Conservation (phyloP, 2,113 vertebrate species). For the Nesogale talazaci region DNA sequence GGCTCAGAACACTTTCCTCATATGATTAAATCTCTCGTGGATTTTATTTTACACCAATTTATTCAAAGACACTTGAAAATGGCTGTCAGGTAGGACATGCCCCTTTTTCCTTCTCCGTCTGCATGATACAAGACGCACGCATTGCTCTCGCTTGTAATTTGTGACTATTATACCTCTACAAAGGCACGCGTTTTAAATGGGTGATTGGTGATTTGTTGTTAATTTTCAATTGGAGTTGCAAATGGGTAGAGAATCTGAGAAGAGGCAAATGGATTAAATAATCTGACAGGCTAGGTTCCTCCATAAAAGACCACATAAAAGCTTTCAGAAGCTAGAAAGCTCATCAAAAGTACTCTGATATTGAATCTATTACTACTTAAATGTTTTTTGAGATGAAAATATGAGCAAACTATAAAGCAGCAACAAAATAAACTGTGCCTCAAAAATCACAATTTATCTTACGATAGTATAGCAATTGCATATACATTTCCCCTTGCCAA, state of each 20-base stretch:
- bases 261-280: neutral
- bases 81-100: slow-evolving; percentile 49
- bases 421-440: neutral
- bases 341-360: neutral
- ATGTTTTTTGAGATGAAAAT: neutral
- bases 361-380: neutral
- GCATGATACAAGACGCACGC: neutral
- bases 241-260: neutral
- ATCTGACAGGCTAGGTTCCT: neutral
- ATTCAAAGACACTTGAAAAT: slow-evolving; percentile 69
- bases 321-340: neutral
- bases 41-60: slow-evolving; percentile 67
- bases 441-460: neutral
- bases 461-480: neutral
- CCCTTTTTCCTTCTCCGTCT: slow-evolving; percentile 30
- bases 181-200: slow-evolving; percentile 31
- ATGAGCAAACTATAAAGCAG: neutral
- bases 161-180: slow-evolving; percentile 29
- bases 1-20: slow-evolving; percentile 59
- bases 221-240: neutral
- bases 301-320: neutral
- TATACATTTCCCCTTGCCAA: neutral
- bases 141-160: slow-evolving; percentile 30
- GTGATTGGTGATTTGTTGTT: neutral
- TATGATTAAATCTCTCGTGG: slow-evolving; percentile 69